Conservation (phyloP, 2,113 vertebrate species). For the Callipepla californica region DNA sequence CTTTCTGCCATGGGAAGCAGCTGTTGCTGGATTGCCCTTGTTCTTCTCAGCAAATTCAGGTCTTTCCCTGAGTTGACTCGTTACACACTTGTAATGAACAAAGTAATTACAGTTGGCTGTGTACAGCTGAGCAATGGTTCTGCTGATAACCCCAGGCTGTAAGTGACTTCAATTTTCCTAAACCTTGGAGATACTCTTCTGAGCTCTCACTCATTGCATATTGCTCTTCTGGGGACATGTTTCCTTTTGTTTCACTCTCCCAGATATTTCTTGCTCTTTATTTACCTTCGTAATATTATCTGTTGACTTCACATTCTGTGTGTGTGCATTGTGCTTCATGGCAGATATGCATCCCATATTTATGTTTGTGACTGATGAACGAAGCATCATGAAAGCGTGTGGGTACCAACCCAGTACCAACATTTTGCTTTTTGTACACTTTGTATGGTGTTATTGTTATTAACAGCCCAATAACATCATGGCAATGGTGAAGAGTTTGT, state of each 20-base stretch:
- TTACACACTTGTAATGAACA: neutral
- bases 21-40: neutral
- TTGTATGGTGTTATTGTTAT: neutral
- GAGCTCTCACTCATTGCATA: rapidly evolving
- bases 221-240: neutral
- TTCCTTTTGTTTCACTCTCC: neutral
- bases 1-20: neutral
- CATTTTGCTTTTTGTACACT: neutral
- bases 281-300: neutral
- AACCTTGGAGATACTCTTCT: neutral
- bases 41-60: neutral
- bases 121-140: neutral
- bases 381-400: neutral
- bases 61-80: neutral
- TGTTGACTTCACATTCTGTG: neutral
- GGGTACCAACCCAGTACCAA: neutral
- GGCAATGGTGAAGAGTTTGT: neutral
- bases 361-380: neutral
- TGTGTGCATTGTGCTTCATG: neutral
- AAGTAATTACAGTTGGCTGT: neutral
- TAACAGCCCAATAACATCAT: rapidly evolving
- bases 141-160: neutral
- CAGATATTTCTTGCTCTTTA: neutral
- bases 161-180: neutral
- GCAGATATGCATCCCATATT: rapidly evolving